Percentiles rank a stretch among this genome's conserved stretches.
Evolutionary conservation across 2,888 invertebrate species (phyloP).

Genomic region (Apodemia duryi): DNA sequence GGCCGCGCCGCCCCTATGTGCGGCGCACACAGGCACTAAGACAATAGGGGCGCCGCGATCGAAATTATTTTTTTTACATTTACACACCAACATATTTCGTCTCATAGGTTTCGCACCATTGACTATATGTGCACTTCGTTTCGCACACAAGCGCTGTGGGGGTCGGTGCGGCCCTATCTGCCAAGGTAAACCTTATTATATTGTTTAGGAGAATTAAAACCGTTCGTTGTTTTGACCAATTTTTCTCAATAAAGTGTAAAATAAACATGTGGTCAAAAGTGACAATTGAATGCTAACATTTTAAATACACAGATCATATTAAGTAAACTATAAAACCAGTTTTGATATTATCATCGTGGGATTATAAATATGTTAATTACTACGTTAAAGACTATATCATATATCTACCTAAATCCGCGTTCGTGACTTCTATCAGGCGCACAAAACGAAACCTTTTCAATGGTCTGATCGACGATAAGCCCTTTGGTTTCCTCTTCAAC

Average conservation of each 20-base stretch:
- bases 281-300: background rate
- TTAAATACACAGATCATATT: background rate
- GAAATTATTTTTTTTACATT: no score
- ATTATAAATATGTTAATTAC: background rate
- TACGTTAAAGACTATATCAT: background rate
- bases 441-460: constrained; percentile 99
- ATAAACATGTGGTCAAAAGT: background rate
- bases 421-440: constrained; percentile 99
- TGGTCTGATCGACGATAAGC: constrained; percentile 99
- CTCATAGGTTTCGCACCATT: no score
- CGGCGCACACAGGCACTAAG: no score
- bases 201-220: no score
- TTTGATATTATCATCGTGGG: constrained; percentile 9
- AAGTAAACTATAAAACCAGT: background rate
- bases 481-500: constrained; percentile 99
- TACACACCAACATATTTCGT: no score
- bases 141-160: no score
- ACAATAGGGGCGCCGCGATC: no score
- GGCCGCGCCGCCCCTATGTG: no score
- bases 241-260: background rate
- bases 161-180: no score
- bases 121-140: no score
- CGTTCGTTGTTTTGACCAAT: no score
- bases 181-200: no score
- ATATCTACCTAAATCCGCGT: constrained; percentile 86